Base-by-base conservation (phyloP, 2,113 vertebrate species). In the Dromaius novaehollandiae region DNA sequence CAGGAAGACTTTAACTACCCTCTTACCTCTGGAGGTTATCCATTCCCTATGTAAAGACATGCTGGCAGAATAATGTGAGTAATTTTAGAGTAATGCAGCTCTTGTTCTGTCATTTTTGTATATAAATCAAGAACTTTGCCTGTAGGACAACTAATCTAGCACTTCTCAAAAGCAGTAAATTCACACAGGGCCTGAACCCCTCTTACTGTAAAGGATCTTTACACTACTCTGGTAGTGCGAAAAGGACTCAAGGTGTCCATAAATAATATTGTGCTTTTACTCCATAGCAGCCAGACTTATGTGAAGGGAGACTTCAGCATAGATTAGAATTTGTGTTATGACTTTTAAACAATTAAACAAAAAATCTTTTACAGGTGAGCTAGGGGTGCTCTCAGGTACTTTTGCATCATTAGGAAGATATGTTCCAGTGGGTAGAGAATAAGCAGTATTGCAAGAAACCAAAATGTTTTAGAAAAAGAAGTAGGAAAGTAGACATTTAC, bases 1-100 rank as follows among this genome's bases (percentile, higher is more conserved):
- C 80, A 94, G 42, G 80, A 90, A 83, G 65, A 48, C 32, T 93
- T 90, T 42, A 86, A 66, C 64, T 81, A 30, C 40, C 53, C 18
- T 83, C 34, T 93, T 89, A 70, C 82, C 55, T 93, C 65, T 76
- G 51, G 77, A 82, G 55, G 69, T 93, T 95, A 90, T 92, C 51
- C 56, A 89, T 94, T 48, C 88, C 73, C 48, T 73, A 64, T 66
- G 89, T 94, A 82, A 80, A 61, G 48, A 73, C 20, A 17, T 40
- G 51, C 92, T 93, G 95, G 51, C 92, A 92, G 82, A 90, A 81
- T 84, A 86, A 93, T 58, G 80, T 84, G 51, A 82, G 51, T 69
- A 82, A 95, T 92, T 93, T 82, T 80, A 64, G 71, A 70, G 53
- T 61, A 82, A 56, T 51, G 53, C 60, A 77, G 58, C 89, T 87